These are phyloP conservation scores for Progne subis DNA, from an alignment of 2,113 vertebrate species.

Conservation along the genomic window DNA sequence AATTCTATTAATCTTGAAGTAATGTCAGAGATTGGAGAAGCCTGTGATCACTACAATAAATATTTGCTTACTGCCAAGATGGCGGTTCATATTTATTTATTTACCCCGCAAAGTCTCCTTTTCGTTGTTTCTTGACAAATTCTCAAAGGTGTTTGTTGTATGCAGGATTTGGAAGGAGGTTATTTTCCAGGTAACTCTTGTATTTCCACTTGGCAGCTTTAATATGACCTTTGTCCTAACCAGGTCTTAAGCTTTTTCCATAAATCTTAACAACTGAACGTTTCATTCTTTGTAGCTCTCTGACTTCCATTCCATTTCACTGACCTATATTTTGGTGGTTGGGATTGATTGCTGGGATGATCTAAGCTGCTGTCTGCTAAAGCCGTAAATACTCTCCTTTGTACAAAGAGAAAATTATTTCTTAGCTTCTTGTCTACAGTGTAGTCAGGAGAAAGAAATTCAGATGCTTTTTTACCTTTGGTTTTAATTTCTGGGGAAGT, in stretches of 20 bases:
- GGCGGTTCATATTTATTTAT: background rate
- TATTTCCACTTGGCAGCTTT: constrained; percentile 32
- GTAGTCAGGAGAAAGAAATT: constrained; percentile 1
- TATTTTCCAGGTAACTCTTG: background rate
- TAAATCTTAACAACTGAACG: constrained; percentile 15
- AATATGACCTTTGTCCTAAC: constrained; percentile 31
- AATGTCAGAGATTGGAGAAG: background rate
- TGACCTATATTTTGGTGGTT: constrained; percentile 55
- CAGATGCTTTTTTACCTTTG: background rate
- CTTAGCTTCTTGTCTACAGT: constrained; percentile 29
- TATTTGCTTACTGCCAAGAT: background rate
- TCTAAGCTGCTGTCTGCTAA: constrained; percentile 28
- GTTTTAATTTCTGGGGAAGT: background rate
- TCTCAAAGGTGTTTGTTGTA: background rate
- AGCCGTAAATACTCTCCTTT: background rate
- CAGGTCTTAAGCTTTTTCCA: constrained; percentile 15
- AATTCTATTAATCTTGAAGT: background rate
- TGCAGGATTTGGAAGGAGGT: background rate
- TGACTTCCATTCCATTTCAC: constrained; percentile 13
- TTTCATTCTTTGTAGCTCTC: constrained; percentile 43
- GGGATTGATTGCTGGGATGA: constrained; percentile 35
- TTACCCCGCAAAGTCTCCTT: background rate
- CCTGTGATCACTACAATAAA: background rate
- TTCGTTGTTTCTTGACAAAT: background rate
- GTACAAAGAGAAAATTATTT: background rate